Base-by-base conservation (phyloP, 2,113 vertebrate species). In the Chaetura pelagica region DNA sequence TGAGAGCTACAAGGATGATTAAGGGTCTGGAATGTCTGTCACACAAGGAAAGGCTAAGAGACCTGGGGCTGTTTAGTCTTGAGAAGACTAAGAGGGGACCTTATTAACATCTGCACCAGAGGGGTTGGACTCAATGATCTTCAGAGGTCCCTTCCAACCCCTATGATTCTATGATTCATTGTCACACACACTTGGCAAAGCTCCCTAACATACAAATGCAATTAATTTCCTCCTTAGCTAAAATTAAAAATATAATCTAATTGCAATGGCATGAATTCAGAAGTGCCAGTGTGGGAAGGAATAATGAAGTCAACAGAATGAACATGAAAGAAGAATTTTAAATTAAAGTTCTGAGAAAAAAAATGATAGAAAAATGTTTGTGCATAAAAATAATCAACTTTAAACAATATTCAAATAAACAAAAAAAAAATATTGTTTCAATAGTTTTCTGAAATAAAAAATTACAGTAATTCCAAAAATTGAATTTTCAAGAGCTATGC, bases 401-500 rank as follows among this genome's bases (percentile, higher is more conserved):
- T 63, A 92, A 95, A 86, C 44, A 96, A 67, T 58, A 82, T 48
- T 90, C 8, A 94, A 49, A 79, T 73, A 97, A 97, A 94, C 8
- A 94, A 49, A 79, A 75, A 97, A 97, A 94, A 61, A 96, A 84
- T 94, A 93, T 94, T 66, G 40, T 95, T 96, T 94, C 75, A 67
- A 64, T 82, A 94, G 82, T 83, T 97, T 96, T 97, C 76, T 94
- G 62, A 87, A 77, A 95, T 84, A 95, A 96, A 81, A 97, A 90
- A 79, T 97, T 83, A 87, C 42, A 32, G 32, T 87, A 97, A 96
- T 95, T 94, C 40, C 34, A 93, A 87, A 92, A 94, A 95, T 38
- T 96, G 61, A 84, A 96, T 93, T 96, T 96, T 91, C 58, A 97
- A 96, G 46, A 95, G 96, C 96, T 88, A 96, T 63, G 42, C 91